These are phyloP conservation scores for Galerucella nymphaeae DNA, from an alignment of 2,888 invertebrate species.

Conservation along the genomic window DNA sequence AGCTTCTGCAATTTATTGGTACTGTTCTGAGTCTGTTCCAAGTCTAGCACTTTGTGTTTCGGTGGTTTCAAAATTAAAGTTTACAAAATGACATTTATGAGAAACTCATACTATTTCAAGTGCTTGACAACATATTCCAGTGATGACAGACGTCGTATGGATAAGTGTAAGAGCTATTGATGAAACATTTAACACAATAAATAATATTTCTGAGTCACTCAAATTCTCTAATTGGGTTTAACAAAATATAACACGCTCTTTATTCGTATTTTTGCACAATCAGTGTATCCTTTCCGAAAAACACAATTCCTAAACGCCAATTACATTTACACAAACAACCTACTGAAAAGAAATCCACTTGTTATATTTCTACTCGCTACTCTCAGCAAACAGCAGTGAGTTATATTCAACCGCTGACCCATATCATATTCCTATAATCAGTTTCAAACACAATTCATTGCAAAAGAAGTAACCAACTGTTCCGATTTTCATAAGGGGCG, in stretches of 20 bases:
- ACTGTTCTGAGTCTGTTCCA: too few relatives aligned
- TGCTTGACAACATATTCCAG: too few relatives aligned
- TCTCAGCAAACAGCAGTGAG: background rate
- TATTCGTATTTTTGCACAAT: background rate
- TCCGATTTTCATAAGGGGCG: constrained; percentile 16
- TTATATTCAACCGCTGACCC: constrained; percentile 15
- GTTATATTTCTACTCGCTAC: background rate
- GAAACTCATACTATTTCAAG: too few relatives aligned
- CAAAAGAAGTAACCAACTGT: constrained; percentile 13
- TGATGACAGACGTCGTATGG: too few relatives aligned
- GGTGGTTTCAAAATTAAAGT: too few relatives aligned
- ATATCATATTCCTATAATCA: constrained; percentile 2
- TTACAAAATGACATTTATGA: too few relatives aligned
- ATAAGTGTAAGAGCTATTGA: too few relatives aligned
- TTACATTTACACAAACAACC: background rate
- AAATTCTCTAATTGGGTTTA: background rate
- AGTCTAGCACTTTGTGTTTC: too few relatives aligned
- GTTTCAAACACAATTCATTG: background rate
- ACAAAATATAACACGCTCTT: background rate
- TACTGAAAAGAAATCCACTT: constrained; percentile 8
- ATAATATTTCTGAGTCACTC: background rate
- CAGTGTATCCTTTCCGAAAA: background rate
- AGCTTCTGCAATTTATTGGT: too few relatives aligned
- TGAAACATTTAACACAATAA: too few relatives aligned
- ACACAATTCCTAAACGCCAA: background rate